These are phyloP conservation scores for Cygnus buccinator DNA, from an alignment of 2,113 vertebrate genomes.

Conservation along the genomic window DNA sequence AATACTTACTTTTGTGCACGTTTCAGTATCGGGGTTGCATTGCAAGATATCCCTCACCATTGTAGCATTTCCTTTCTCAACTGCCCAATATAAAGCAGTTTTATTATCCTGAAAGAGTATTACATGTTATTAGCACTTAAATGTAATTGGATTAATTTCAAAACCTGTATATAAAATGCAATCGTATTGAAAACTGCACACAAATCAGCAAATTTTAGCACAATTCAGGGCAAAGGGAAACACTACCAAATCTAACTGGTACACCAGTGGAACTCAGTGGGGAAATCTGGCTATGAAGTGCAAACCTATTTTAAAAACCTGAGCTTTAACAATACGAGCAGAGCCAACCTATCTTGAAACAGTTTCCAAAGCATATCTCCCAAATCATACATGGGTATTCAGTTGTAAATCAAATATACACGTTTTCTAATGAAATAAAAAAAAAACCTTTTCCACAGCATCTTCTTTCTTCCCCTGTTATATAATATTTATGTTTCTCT, in stretches of 20 bases:
- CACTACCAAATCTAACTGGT: not conserved
- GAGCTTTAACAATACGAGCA: not conserved
- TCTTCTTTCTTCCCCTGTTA: not conserved
- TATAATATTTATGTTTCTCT: not conserved
- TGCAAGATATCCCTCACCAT: constrained; percentile 98
- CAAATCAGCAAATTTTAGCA: not conserved
- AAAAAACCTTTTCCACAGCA: not conserved
- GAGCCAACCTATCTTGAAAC: not conserved
- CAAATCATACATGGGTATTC: not conserved
- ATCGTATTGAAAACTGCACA: not conserved
- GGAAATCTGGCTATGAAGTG: not conserved
- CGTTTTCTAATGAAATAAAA: not conserved
- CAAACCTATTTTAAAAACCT: not conserved
- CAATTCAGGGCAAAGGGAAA: not conserved
- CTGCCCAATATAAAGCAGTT: constrained; percentile 96
- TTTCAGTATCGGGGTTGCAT: constrained; percentile 97
- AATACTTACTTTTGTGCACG: constrained; percentile 89
- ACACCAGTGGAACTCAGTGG: not conserved
- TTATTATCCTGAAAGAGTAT: constrained; percentile 87
- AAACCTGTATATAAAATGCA: not conserved
- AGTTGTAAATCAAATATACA: not conserved
- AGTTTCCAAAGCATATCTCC: not conserved
- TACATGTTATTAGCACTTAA: not conserved
- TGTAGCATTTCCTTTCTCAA: constrained; percentile 94
- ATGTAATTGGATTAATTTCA: not conserved